Percentiles rank a stretch among this genome's conserved stretches.
phyloP scores from a whole-genome alignment of 2,113 vertebrate species.

The Laticauda laticaudata region DNA sequence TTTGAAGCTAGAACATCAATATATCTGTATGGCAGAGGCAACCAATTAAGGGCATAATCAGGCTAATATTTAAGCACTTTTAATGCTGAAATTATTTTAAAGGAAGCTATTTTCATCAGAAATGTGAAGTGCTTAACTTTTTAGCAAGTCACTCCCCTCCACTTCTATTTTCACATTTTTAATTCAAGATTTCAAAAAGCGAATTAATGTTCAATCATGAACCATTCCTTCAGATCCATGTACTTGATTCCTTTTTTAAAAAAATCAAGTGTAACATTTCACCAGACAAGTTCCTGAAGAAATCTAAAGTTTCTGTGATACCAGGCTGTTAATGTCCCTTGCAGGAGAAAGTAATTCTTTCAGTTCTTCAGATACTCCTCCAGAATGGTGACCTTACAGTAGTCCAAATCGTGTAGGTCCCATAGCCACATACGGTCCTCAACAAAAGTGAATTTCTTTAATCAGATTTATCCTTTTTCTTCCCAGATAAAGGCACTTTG shows the following conservation, averaged over 20 bases:
- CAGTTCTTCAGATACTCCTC: constrained; percentile 66
- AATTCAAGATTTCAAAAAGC: constrained; percentile 67
- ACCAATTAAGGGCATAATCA: constrained; percentile 33
- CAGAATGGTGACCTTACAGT: constrained; percentile 63
- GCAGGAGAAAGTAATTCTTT: constrained; percentile 64
- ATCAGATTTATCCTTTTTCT: constrained; percentile 97
- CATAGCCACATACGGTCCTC: constrained; percentile 61
- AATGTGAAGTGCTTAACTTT: constrained; percentile 16
- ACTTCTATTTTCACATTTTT: constrained; percentile 69
- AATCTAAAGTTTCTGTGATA: constrained; percentile 62
- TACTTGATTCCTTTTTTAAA: constrained; percentile 50
- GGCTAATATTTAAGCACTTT: constrained; percentile 17
- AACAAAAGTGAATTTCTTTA: constrained; percentile 67
- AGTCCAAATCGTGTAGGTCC: constrained; percentile 64
- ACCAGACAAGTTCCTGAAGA: constrained; percentile 72
- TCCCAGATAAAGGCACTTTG: constrained; percentile 90
- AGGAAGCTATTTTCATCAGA: background rate
- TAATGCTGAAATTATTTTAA: background rate
- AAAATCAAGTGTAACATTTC: constrained; percentile 70
- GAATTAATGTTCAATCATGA: constrained; percentile 66
- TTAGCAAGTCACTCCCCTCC: background rate
- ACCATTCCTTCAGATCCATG: constrained; percentile 63
- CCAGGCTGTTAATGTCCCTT: constrained; percentile 65
- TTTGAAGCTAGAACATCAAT: constrained; percentile 55
- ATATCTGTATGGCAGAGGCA: constrained; percentile 46